Conservation (phyloP, 2,113 vertebrate genomes). For the Telmatochromis brichardi region DNA sequence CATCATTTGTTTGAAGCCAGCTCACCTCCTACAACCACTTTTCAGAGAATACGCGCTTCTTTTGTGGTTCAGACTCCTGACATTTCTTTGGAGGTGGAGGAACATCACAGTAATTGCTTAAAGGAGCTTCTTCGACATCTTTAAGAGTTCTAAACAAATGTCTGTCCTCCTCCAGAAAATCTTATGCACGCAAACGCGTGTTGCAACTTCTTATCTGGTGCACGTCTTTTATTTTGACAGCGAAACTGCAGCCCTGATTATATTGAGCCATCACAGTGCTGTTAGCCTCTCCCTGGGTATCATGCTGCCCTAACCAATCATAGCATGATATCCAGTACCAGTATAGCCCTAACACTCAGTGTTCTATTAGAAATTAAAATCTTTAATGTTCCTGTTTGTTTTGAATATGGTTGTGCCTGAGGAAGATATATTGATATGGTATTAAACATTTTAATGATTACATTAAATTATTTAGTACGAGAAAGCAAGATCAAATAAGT, state of each 20-base stretch:
- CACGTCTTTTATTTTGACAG: not conserved
- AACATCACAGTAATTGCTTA: not conserved
- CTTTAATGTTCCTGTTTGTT: rapidly evolving
- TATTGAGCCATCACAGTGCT: not conserved
- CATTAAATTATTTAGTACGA: not conserved
- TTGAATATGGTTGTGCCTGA: rapidly evolving
- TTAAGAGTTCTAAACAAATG: not conserved
- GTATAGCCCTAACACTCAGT: not conserved
- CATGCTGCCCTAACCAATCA: not conserved
- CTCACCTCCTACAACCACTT: not conserved
- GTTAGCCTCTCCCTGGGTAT: rapidly evolving
- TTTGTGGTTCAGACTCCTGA: rapidly evolving
- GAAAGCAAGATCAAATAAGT: not conserved
- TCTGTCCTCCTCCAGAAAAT: not conserved
- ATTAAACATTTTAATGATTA: not conserved
- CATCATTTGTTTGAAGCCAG: not conserved
- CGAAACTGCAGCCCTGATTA: not conserved
- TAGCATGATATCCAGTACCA: not conserved
- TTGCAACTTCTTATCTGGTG: not conserved
- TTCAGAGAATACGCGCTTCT: rapidly evolving
- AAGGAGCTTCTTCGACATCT: rapidly evolving
- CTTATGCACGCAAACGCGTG: rapidly evolving
- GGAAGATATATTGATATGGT: not conserved
- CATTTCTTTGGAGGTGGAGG: not conserved
- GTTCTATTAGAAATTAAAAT: not conserved